A percentile compares a stretch with the other conserved stretches of the same genome.
Conservation (phyloP, 2,888 invertebrate species). For the Urechis unicinctus region DNA sequence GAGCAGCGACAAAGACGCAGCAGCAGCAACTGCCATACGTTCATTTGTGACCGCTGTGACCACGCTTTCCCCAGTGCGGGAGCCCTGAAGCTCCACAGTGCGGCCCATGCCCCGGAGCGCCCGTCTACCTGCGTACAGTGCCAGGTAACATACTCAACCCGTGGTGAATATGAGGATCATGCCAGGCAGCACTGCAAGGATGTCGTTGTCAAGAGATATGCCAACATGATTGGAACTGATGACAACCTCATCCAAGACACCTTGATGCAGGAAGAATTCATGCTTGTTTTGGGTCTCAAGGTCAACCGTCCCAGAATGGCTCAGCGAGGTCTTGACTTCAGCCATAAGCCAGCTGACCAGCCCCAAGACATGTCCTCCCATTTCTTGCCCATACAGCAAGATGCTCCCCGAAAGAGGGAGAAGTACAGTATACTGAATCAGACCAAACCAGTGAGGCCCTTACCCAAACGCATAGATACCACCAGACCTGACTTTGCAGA, state of each 20-base stretch:
- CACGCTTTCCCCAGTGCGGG: slow-evolving; percentile 47
- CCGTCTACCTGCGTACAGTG: slow-evolving; percentile 40
- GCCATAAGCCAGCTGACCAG: too few relatives aligned
- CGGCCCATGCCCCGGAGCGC: slow-evolving; percentile 33
- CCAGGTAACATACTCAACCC: slow-evolving; percentile 62
- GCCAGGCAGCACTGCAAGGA: slow-evolving; percentile 28
- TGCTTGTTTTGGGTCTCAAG: slow-evolving; percentile 18
- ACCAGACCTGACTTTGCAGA: neutral
- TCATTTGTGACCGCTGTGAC: slow-evolving; percentile 42
- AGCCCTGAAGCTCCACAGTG: slow-evolving; percentile 42
- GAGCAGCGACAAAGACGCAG: slow-evolving; percentile 57
- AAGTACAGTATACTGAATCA: slow-evolving; percentile 31
- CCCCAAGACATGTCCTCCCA: too few relatives aligned
- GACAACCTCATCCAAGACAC: slow-evolving; percentile 28
- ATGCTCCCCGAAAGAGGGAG: slow-evolving; percentile 18
- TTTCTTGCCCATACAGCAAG: too few relatives aligned
- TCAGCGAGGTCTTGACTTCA: too few relatives aligned
- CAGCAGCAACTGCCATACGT: slow-evolving; percentile 34
- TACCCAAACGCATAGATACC: too few relatives aligned
- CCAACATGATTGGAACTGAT: slow-evolving; percentile 11
- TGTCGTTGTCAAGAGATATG: slow-evolving; percentile 13
- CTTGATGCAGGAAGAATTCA: slow-evolving; percentile 19
- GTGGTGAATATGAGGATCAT: slow-evolving; percentile 25
- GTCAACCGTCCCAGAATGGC: slow-evolving; percentile 11
- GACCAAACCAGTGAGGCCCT: too few relatives aligned